Evolutionary conservation across 2,797 vertebrate species (phyloP).

Genomic region (Rhinichthys osculus): DNA sequence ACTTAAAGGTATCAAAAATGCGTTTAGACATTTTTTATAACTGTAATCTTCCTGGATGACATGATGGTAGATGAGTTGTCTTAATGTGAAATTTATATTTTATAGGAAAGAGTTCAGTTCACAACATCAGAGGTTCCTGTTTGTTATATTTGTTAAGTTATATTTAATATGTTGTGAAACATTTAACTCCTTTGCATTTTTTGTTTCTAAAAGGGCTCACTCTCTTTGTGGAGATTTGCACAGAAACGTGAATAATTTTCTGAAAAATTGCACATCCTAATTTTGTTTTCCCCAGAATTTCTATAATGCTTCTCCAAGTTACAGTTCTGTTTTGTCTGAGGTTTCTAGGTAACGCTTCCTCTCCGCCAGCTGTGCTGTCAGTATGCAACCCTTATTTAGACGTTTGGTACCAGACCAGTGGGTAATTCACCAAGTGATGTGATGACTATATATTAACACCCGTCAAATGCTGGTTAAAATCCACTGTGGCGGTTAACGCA

Average conservation of each 20-base stretch:
- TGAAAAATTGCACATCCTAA: constrained; percentile 15
- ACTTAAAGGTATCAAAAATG: background rate
- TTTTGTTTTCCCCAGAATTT: constrained; percentile 53
- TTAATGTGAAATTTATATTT: background rate
- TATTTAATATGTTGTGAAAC: background rate
- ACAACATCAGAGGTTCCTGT: background rate
- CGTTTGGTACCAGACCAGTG: constrained; percentile 1
- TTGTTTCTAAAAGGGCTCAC: background rate
- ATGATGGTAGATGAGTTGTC: background rate
- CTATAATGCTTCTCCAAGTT: constrained; percentile 45
- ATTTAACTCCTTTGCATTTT: background rate
- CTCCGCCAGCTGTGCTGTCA: background rate
- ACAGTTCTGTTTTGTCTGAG: constrained; percentile 33
- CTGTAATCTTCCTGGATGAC: background rate
- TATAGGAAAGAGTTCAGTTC: background rate
- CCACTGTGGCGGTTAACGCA: background rate
- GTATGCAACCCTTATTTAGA: constrained; percentile 10
- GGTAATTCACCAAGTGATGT: background rate
- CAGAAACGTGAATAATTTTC: background rate
- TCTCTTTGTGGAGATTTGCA: background rate
- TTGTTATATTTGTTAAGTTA: background rate
- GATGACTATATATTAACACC: background rate
- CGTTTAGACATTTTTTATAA: background rate
- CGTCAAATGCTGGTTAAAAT: background rate
- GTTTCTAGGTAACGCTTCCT: constrained; percentile 46